A percentile compares a stretch with the other conserved stretches of the same genome.
These are phyloP conservation scores for Heliothis subflexa DNA, from an alignment of 1,140 invertebrate species.

Conservation along the genomic window DNA sequence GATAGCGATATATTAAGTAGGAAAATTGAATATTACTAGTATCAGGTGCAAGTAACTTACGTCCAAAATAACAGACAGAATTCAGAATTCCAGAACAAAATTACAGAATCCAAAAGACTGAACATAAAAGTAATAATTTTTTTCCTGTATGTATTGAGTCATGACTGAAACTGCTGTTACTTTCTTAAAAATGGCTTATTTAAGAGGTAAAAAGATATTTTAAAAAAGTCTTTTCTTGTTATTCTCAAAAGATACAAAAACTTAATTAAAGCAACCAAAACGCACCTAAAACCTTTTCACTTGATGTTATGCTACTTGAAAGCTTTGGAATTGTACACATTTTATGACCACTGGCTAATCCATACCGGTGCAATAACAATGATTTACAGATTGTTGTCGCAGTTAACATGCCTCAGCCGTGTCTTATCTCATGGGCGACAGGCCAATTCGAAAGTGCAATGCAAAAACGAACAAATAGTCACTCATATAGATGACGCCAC, in stretches of 20 bases:
- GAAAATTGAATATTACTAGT: background rate
- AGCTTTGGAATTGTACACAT: background rate
- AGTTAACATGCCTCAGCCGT: constrained; percentile 7
- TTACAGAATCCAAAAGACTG: no score
- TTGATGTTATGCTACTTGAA: background rate
- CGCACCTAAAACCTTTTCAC: background rate
- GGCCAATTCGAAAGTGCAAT: constrained; percentile 45
- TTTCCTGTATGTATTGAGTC: no score
- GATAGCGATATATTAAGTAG: background rate
- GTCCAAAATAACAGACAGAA: no score
- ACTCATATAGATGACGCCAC: constrained; percentile 24
- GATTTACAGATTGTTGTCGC: constrained; percentile 7
- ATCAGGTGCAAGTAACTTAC: background rate
- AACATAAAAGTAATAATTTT: no score
- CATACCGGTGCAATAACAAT: constrained; percentile 3
- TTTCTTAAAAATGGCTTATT: no score
- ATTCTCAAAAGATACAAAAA: no score
- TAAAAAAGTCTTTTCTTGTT: no score
- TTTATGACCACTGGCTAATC: background rate
- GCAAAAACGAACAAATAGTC: constrained; percentile 35
- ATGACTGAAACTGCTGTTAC: no score
- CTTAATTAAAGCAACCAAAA: no score
- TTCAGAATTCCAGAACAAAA: no score
- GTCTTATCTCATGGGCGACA: constrained; percentile 39
- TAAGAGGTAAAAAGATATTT: no score